A percentile compares a stretch with the other conserved stretches of the same genome.
Evolutionary conservation across 2,113 vertebrate genomes (phyloP).

Genomic region (Notarius quadriscutis): DNA sequence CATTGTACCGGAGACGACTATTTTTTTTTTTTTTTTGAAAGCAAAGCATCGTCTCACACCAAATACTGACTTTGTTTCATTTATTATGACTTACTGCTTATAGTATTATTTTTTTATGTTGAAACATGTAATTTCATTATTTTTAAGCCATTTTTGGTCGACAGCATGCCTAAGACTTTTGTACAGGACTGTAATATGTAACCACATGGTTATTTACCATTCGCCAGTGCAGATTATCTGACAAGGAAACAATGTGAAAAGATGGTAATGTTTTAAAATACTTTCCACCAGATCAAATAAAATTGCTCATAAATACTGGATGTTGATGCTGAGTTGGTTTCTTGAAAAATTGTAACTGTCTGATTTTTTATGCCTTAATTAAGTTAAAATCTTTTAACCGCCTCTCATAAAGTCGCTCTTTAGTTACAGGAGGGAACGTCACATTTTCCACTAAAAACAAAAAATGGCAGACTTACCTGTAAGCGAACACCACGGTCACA

Average conservation of each 20-base stretch:
- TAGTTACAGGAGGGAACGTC: background rate
- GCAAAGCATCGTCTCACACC: too few relatives aligned
- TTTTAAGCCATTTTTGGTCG: too few relatives aligned
- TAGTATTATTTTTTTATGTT: too few relatives aligned
- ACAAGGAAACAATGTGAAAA: background rate
- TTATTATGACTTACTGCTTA: too few relatives aligned
- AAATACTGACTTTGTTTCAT: too few relatives aligned
- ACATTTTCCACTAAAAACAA: background rate
- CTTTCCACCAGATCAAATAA: background rate
- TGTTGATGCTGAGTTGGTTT: background rate
- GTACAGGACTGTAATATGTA: too few relatives aligned
- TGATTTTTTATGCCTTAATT: background rate
- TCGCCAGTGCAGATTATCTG: background rate
- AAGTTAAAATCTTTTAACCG: background rate
- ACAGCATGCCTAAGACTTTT: too few relatives aligned
- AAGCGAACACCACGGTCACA: slow-evolving; percentile 1
- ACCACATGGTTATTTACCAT: background rate
- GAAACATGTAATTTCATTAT: too few relatives aligned
- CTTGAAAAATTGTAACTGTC: background rate
- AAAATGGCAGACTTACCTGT: slow-evolving; percentile 44
- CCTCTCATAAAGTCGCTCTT: background rate
- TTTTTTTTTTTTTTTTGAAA: too few relatives aligned
- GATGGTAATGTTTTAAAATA: background rate
- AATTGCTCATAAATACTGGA: background rate
- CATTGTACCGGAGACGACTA: too few relatives aligned